A percentile compares a stretch with the other conserved stretches of the same genome.
Evolutionary conservation across 2,888 invertebrate species (phyloP).

Genomic region (Spialia ferax): DNA sequence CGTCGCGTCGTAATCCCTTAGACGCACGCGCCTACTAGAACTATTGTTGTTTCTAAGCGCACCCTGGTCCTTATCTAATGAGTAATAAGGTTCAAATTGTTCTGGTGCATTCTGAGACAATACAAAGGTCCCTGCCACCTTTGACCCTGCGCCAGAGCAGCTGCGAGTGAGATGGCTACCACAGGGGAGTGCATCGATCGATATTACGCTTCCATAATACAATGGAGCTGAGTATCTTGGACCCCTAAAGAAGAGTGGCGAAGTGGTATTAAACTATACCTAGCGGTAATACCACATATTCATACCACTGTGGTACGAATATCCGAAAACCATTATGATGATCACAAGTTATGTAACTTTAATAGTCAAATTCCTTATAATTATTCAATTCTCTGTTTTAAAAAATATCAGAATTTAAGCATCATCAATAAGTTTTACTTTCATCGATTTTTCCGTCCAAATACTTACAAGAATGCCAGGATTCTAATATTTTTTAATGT

Average conservation of each 20-base stretch:
- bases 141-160: constrained; percentile 81
- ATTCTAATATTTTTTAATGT: no score
- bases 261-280: no score
- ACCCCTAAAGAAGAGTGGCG: neutral
- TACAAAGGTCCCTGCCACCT: constrained; percentile 64
- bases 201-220: constrained; percentile 53
- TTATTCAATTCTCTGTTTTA: no score
- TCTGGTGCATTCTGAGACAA: neutral
- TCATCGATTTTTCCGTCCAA: no score
- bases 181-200: constrained; percentile 75
- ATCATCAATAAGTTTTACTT: no score
- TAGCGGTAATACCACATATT: no score
- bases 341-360: no score
- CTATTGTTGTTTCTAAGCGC: constrained; percentile 50
- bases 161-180: constrained; percentile 75
- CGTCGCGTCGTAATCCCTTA: constrained; percentile 59
- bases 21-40: constrained; percentile 69
- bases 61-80: neutral
- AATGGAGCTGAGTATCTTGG: constrained; percentile 33
- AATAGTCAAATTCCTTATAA: no score
- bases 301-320: no score
- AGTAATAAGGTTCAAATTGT: constrained; percentile 13
- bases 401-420: no score
- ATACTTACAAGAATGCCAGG: no score
- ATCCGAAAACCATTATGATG: no score